A percentile compares a stretch with the other conserved stretches of the same genome.
Conservation (phyloP, 2,888 invertebrate species). For the Melieria crassipennis region DNA sequence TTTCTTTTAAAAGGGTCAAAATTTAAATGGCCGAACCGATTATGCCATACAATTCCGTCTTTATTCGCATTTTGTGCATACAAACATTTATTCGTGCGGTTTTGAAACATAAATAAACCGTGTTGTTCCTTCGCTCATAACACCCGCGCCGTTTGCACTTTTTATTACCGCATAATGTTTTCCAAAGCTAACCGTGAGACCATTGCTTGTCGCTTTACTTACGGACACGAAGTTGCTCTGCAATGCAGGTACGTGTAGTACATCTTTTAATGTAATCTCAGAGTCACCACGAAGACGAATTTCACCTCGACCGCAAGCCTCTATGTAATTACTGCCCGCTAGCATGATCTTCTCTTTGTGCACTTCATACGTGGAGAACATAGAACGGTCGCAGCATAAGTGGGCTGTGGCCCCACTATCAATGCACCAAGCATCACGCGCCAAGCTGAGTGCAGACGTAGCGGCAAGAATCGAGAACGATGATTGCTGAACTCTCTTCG, state of each 20-base stretch:
- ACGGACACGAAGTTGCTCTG: background rate
- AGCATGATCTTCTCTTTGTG: conserved; percentile 7
- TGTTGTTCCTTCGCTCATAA: background rate
- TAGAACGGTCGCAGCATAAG: conserved; percentile 17
- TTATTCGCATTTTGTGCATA: background rate
- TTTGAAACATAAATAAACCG: background rate
- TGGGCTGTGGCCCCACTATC: conserved; percentile 30
- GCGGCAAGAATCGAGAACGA: background rate
- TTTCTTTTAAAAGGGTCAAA: background rate
- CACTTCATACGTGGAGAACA: conserved; percentile 7
- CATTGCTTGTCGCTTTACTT: background rate
- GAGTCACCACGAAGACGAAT: background rate
- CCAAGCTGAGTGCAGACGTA: background rate
- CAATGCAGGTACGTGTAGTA: background rate
- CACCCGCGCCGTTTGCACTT: background rate
- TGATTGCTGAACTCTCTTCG: background rate
- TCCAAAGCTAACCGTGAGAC: background rate
- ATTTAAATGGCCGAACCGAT: background rate
- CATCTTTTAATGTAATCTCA: too few relatives aligned
- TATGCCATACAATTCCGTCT: background rate
- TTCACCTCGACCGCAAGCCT: conserved; percentile 20
- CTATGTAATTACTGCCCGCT: conserved; percentile 14
- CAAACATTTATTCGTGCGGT: background rate
- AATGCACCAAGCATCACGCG: conserved; percentile 18
- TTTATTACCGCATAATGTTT: background rate